Evolutionary conservation across 2,113 vertebrate genomes (phyloP), one percentile per base, ranked within the genome.

Genomic region (Caloenas nicobarica): DNA sequence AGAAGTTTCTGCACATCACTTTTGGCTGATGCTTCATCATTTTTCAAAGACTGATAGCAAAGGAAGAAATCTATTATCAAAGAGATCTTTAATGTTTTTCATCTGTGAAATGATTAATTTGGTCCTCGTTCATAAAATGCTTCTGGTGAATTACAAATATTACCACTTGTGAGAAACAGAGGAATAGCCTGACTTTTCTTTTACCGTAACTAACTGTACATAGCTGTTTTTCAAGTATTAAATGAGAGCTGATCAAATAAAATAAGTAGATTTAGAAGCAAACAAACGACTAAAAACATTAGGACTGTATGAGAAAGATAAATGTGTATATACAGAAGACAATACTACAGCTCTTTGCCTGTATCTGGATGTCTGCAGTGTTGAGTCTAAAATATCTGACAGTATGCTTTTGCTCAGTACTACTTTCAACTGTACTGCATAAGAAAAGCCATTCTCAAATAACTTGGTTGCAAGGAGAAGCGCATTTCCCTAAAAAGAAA

Each of bases 1-100:
- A 99, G 97, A 93, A 99, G 99, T 87, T 98, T 98, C 97, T 99
- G 98, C 62, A 99, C 98, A 92, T 99, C 99, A 77, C 93, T 98
- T 98, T 99, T 99, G 86, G 99, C 96, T 54, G 99, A 98, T 12
- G 98, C 98, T 94, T 99, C 99, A 85, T 98, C 98, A 54, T 98
- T 99, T 98, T 99, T 99, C 98, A 99, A 97, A 64, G 98, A 98
- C 99, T 99, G 89, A 88, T 86, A 98, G 90, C 84, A 97, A 79
- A 95, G 87, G 51, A 73, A 54, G 86, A 91, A 11, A 29, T 71
- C 24, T 23, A 22, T 97, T 91, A 94, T 25, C 40, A 81, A 70
- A 64, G 40, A 90, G 31, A 69, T 89, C 68, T 90, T 88, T 85
- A 86, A 33, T 34, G 40, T 65, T 85, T 78, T 40, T 85, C 18